Conservation (phyloP, 2,797 vertebrate species). For the Pelobates cultripes region DNA sequence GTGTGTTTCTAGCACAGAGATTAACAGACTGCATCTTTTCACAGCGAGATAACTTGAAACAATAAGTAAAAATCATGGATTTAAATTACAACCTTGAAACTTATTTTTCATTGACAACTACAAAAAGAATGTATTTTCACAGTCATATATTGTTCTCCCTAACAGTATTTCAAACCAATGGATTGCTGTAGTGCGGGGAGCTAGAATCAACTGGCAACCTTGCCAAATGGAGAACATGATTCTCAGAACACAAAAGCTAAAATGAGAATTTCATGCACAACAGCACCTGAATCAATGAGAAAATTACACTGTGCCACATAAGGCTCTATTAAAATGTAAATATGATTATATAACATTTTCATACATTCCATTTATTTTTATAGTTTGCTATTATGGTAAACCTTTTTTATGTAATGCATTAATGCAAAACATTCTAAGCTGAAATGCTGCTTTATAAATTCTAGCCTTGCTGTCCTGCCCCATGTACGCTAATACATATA, state of each 20-base stretch:
- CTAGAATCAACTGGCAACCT: not conserved
- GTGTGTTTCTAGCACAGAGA: too few species aligned
- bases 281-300: not conserved
- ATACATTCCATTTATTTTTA: not conserved
- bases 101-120: too few species aligned
- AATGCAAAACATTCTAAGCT: not conserved
- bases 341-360: slow-evolving; percentile 1
- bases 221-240: not conserved
- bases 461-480: not conserved
- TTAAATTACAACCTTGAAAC: too few species aligned
- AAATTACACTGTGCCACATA: not conserved
- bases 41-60: too few species aligned
- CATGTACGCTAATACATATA: not conserved
- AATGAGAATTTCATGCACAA: not conserved
- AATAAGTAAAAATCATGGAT: too few species aligned
- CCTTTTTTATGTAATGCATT: slow-evolving; percentile 1
- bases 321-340: not conserved
- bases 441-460: not conserved
- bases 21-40: too few species aligned
- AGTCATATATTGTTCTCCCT: not conserved
- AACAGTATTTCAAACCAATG: not conserved
- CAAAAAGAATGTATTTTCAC: not conserved
- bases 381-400: slow-evolving; percentile 4
- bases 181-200: not conserved
- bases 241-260: not conserved